Percentiles rank a stretch among this genome's conserved stretches.
Evolutionary conservation across 2,888 invertebrate genomes (phyloP).

Genomic region (Atherix ibis): DNA sequence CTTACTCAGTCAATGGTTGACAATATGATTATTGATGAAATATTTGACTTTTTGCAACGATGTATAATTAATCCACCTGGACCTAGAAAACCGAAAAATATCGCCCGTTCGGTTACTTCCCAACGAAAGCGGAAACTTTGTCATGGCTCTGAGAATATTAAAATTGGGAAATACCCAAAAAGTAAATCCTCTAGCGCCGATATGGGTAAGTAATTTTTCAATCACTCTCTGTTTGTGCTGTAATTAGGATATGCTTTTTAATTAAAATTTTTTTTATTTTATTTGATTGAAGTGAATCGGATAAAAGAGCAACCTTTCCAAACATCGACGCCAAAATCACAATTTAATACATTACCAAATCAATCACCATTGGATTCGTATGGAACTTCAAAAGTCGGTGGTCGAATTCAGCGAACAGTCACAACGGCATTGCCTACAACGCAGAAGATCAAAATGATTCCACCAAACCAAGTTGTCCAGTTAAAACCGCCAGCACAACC

Average conservation of each 20-base stretch:
- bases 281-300: too few species aligned
- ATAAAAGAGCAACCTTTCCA: too few species aligned
- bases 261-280: too few species aligned
- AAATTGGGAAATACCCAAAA: too few species aligned
- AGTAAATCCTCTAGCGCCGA: too few species aligned
- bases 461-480: conserved; percentile 29
- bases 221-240: too few species aligned
- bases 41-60: conserved; percentile 46
- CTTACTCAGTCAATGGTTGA: conserved; percentile 70
- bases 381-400: too few species aligned
- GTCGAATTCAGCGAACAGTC: conserved; percentile 7
- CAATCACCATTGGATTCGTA: too few species aligned
- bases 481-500: conserved; percentile 20
- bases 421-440: not conserved
- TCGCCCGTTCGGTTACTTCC: conserved; percentile 1
- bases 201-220: too few species aligned
- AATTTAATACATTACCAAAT: too few species aligned
- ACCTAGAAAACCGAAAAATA: conserved; percentile 16
- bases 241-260: too few species aligned
- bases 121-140: conserved; percentile 11
- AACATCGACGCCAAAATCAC: too few species aligned
- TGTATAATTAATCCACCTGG: conserved; percentile 42
- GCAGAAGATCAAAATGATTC: conserved; percentile 29
- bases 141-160: conserved; percentile 10
- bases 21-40: conserved; percentile 54